Base-by-base conservation (phyloP, 2,888 invertebrate genomes). In the Tachina grossa region DNA sequence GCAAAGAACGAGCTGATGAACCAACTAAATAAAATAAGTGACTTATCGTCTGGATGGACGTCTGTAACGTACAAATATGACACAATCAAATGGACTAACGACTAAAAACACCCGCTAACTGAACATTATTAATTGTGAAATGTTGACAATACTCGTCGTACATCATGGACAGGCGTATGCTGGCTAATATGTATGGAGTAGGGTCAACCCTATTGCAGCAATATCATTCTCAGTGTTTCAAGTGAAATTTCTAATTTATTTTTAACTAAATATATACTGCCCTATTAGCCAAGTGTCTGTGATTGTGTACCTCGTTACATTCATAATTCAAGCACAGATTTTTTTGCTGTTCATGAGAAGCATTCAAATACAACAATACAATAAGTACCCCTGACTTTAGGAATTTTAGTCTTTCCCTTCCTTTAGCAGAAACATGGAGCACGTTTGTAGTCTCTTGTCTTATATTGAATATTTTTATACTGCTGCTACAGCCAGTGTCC, bases 111-210 rank as follows among this genome's bases (percentile, higher is more conserved):
- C 85, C 85, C 85, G 85, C 85, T 83, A 83, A 85, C 85, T 85
- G 85, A 83, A 83, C 83, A 85, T 85, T 85, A 83, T 85, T 85
- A 85, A 85, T 85, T 85, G 83, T 85, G 85, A 85, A 80, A 85
- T 85, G 85, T 85, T 85, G 85, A 85, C 83, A 85, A 83, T 79
- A 72, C 41, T 55, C 47, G 45, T 76, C 47, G 45, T 76, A 80
- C 72, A 83, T 83, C 76, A 66, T 74, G 71, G 61, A n/a, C 47
- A 74, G 43, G 41, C 45, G 51, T 74, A 75, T 47, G 47, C 11
- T 13, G 14, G 9, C 22, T 16, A 43, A 13, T 43, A 41, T 14
- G 9, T 43, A 19, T 53, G 13, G 9, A 77, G 61, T 80, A 80
- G 72, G 72, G 65, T 4, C 9, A 10, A 22, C 1, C 45, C 10